Evolutionary conservation across 2,797 vertebrate species (phyloP), one percentile per base, ranked within the genome.

Genomic region (Erpetoichthys calabaricus): DNA sequence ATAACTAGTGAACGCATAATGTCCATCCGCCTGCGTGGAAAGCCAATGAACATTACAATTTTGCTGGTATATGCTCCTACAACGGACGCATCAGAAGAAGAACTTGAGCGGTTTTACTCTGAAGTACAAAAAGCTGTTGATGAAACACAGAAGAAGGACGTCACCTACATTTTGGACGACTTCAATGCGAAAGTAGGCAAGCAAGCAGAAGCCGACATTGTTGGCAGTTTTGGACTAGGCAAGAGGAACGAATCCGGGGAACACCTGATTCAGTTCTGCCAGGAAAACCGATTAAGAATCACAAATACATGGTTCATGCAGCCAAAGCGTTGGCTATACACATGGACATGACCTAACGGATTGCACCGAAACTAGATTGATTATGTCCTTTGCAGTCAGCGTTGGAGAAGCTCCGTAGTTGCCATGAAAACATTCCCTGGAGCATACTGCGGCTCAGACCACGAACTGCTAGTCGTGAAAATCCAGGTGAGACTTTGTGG

Each of bases 281-380:
- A 53, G 6, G 52, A 42, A 53, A 53, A 53, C 52, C 8, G 3
- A 4, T 5, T 53, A 5, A 4, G 52, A 4, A 42, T 53, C 52
- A 4, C 8, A 8, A 53, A 53, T 8, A 53, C 52, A 53, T 53
- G 52, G 52, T 53, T 53, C 52, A 53, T 3, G 52, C 52, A 53
- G 25, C 52, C 52, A 4, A 53, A 53, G 43, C 4, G 52, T 6
- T 5, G 46, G 6, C 5, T 53, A 4, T 53, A 53, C 52, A 53
- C 52, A 5, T 53, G 52, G 52, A 53, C 52, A 3, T 4, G 52
- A 2, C 52, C 25, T 4, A 2, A 53, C 2, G 3, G 52, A 8
- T 42, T 41, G 52, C 10, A 53, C 8, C 52, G 8, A 4, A 53
- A 53, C 25, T 52, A 53, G 5, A 53, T 53, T 5, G 52, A 53